Evolutionary conservation across 2,888 invertebrate species (phyloP).

Genomic region (Litoditis marina): DNA sequence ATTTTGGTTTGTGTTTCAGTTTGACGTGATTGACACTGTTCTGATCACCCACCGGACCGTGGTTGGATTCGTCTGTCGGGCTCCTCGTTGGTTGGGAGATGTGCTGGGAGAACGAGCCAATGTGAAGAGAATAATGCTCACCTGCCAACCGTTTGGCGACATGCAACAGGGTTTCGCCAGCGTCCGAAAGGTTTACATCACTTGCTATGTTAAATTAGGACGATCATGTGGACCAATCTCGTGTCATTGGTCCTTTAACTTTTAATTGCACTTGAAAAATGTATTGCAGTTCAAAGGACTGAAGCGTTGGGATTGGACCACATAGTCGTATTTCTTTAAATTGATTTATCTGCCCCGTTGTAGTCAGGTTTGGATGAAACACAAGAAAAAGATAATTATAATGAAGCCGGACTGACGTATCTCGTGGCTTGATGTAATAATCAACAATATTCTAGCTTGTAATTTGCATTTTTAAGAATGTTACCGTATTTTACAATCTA

Average conservation of each 20-base stretch:
- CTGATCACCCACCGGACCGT: conserved; percentile 3
- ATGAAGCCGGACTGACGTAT: too few species aligned
- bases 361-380: too few species aligned
- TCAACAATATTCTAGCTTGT: too few species aligned
- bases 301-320: too few species aligned
- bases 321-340: too few species aligned
- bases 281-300: too few species aligned
- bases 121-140: not conserved
- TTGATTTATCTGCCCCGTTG: too few species aligned
- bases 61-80: not conserved
- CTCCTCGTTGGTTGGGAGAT: conserved; percentile 13
- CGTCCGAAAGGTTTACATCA: not conserved
- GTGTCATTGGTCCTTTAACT: not conserved
- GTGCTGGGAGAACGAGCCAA: not conserved
- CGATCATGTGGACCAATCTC: not conserved
- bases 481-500: too few species aligned
- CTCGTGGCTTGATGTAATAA: too few species aligned
- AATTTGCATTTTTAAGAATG: too few species aligned
- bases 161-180: not conserved
- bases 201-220: not conserved
- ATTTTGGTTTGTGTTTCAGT: not conserved
- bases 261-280: not conserved
- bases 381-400: too few species aligned
- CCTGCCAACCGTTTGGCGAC: not conserved
- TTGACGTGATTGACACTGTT: not conserved